Base-by-base conservation (phyloP, 2,113 vertebrate genomes). In the Channa maculata region DNA sequence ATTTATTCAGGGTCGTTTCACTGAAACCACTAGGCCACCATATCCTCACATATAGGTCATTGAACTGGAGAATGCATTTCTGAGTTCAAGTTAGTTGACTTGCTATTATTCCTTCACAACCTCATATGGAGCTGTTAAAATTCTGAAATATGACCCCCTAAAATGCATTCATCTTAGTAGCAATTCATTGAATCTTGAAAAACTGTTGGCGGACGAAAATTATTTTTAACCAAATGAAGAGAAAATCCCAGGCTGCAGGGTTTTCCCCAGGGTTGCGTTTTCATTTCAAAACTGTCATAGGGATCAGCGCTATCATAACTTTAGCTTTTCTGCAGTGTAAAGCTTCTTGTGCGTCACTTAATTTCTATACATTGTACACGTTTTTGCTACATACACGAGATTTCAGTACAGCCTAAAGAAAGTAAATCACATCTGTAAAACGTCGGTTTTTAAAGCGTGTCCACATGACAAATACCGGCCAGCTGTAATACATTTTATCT, bases 401-500 rank as follows among this genome's bases (percentile, higher is more conserved):
- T 24, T 24, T 24, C 24, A 24, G 24, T 24, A 24, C 24, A 24
- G 24, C 24, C 24, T 24, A 24, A 24, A 24, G 24, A 24, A 24
- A 24, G 24, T 24, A 24, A 24, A 24, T 24, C 24, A 24, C 24
- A 24, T 24, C 24, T 24, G 24, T 24, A 24, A 24, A 24, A 24
- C 24, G 24, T 24, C 24, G 1, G 24, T 5, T 15, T 43, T 36
- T 12, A 7, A 13, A 39, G 34, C 34, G 36, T 48, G 46, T 65
- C 34, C 14, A 37, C 59, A 53, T n/a, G 39, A 54, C 24, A 24
- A 24, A 53, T 8, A 24, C 43, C 14, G 8, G 24, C 24, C 24
- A 24, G 24, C n/a, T 52, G 8, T 5, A 15, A 50, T 45, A 66
- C 8, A 5, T 48, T 61, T 57, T 51, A 64, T 53, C 15, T 74